Percentiles rank a stretch among this genome's conserved stretches.
Evolutionary conservation across 35 echinoderm and acorn worm species (phyloP).

Genomic region (Ophiothrix spiculata): DNA sequence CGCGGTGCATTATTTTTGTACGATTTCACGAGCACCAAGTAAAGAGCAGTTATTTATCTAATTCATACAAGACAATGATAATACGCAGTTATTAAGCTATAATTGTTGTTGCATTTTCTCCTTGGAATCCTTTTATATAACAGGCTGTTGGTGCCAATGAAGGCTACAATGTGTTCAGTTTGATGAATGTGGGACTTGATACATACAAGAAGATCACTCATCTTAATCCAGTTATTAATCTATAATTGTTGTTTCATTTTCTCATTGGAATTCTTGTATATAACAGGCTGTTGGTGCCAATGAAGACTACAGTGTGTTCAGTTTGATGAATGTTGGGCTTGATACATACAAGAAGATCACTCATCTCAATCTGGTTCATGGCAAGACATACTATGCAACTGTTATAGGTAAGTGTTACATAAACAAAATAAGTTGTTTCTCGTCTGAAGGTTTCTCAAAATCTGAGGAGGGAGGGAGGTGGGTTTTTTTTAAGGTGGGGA

Average conservation of each 20-base stretch:
- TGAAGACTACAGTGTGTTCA: background rate
- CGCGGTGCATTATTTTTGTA: too few relatives aligned
- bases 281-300: background rate
- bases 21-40: too few relatives aligned
- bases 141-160: background rate
- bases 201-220: background rate
- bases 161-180: background rate
- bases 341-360: constrained; percentile 25
- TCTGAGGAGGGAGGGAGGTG: too few relatives aligned
- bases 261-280: background rate
- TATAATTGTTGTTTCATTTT: background rate
- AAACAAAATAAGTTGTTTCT: too few relatives aligned
- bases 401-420: constrained; percentile 29
- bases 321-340: background rate
- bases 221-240: background rate
- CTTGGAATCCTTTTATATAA: too few relatives aligned
- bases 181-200: background rate
- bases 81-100: too few relatives aligned
- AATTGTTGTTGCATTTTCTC: too few relatives aligned
- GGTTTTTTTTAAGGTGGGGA: too few relatives aligned
- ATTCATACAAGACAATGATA: too few relatives aligned
- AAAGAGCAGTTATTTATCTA: too few relatives aligned
- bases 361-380: constrained; percentile 10
- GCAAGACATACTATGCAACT: constrained; percentile 5
- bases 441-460: too few relatives aligned